Conservation (phyloP, 2,888 invertebrate species). For the Trypoxylon attenuatum region DNA sequence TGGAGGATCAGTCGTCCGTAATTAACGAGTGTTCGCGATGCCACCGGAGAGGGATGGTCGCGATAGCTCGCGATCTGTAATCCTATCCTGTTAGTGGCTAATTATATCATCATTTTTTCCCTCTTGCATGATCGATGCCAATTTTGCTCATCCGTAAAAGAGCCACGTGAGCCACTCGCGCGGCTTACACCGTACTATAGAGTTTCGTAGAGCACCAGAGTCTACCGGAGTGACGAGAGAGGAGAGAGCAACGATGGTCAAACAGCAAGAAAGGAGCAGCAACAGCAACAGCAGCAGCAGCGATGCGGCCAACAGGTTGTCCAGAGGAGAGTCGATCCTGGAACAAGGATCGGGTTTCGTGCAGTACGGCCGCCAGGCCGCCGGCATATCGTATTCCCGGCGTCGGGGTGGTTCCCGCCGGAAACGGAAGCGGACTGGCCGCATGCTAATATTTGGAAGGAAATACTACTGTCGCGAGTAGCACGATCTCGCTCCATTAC, state of each 20-base stretch:
- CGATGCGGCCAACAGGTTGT: slow-evolving; percentile 46
- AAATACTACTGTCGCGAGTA: background rate
- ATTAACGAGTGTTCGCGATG: slow-evolving; percentile 31
- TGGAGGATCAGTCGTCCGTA: slow-evolving; percentile 14
- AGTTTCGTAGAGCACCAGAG: slow-evolving; percentile 19
- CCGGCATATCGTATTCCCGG: slow-evolving; percentile 44
- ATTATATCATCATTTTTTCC: slow-evolving; percentile 31
- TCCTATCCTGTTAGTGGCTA: slow-evolving; percentile 19
- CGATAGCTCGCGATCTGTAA: too few species aligned
- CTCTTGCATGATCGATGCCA: slow-evolving; percentile 32
- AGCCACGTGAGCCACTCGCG: slow-evolving; percentile 22
- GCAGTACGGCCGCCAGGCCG: slow-evolving; percentile 14
- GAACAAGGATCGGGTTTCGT: slow-evolving; percentile 49
- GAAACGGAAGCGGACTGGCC: slow-evolving; percentile 50
- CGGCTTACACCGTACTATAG: slow-evolving; percentile 36
- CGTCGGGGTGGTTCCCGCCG: slow-evolving; percentile 30
- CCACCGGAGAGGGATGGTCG: slow-evolving; percentile 1
- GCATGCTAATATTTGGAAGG: slow-evolving; percentile 6
- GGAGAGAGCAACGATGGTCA: too few species aligned
- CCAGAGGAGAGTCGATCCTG: slow-evolving; percentile 29
- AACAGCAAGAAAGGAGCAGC: too few species aligned
- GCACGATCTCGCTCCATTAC: too few species aligned
- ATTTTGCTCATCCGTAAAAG: slow-evolving; percentile 34
- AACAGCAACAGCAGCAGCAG: too few species aligned
- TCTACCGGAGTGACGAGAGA: too few species aligned